Conservation (phyloP, 2,113 vertebrate genomes). For the Notiomystis cincta region DNA sequence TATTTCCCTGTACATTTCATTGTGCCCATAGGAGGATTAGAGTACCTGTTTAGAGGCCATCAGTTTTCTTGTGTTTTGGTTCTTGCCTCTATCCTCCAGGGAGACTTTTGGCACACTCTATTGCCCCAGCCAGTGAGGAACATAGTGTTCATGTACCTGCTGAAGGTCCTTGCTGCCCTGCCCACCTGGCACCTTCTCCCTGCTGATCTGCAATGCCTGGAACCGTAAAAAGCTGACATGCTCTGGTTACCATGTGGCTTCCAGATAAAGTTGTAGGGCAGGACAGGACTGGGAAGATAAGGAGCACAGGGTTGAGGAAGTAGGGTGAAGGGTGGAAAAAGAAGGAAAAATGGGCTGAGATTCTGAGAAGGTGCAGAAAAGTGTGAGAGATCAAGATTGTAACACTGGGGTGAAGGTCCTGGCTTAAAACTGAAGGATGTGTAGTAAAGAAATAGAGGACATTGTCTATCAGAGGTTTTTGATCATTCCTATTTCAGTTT, state of each 20-base stretch:
- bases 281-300: not conserved
- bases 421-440: not conserved
- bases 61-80: not conserved
- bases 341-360: not conserved
- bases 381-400: not conserved
- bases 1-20: not conserved
- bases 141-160: not conserved
- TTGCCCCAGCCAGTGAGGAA: not conserved
- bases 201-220: not conserved
- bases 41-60: not conserved
- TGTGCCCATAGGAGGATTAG: not conserved
- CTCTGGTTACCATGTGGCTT: not conserved
- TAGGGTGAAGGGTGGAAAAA: not conserved
- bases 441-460: not conserved
- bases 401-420: not conserved
- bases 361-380: not conserved
- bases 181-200: not conserved
- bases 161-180: not conserved
- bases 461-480: not conserved
- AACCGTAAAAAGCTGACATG: not conserved
- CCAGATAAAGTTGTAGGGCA: not conserved
- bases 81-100: not conserved
- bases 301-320: not conserved
- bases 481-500: not conserved
- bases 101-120: not conserved